phyloP scores from a whole-genome alignment of 2,888 invertebrate genomes.

The Mesochorus sp. region DNA sequence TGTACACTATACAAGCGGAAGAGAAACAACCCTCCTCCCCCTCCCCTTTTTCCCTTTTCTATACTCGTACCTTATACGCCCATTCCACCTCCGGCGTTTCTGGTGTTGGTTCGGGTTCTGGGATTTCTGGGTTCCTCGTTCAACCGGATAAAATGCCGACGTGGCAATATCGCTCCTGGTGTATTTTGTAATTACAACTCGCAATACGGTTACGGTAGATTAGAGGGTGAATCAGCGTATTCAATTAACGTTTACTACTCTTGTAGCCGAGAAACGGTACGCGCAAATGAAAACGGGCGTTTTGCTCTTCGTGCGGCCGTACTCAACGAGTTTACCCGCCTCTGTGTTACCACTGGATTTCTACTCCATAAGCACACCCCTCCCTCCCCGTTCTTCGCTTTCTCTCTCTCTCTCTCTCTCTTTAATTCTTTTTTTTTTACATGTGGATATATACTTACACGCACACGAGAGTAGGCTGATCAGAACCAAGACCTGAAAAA shows the following conservation, averaged over 20 bases:
- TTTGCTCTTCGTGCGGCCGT: conserved; percentile 40
- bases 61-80: conserved; percentile 47
- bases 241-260: conserved; percentile 79
- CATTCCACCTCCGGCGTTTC: conserved; percentile 52
- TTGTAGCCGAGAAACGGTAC: conserved; percentile 61
- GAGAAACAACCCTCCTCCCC: conserved; percentile 16
- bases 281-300: conserved; percentile 53
- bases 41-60: not conserved
- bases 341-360: conserved; percentile 78
- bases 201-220: conserved; percentile 78
- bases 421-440: too few species aligned
- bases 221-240: conserved; percentile 79
- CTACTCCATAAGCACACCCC: conserved; percentile 63
- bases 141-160: conserved; percentile 53
- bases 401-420: too few species aligned
- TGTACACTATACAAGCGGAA: conserved; percentile 28
- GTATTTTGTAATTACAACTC: conserved; percentile 78
- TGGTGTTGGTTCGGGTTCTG: conserved; percentile 44
- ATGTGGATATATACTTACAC: conserved; percentile 1
- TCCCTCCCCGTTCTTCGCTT: conserved; percentile 19
- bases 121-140: conserved; percentile 45
- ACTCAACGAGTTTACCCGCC: conserved; percentile 50
- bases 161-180: conserved; percentile 69
- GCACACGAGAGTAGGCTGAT: conserved; percentile 34
- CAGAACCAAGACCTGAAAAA: conserved; percentile 27